Evolutionary conservation across 2,888 invertebrate species (phyloP).

Genomic region (Sminthurinus aureus): DNA sequence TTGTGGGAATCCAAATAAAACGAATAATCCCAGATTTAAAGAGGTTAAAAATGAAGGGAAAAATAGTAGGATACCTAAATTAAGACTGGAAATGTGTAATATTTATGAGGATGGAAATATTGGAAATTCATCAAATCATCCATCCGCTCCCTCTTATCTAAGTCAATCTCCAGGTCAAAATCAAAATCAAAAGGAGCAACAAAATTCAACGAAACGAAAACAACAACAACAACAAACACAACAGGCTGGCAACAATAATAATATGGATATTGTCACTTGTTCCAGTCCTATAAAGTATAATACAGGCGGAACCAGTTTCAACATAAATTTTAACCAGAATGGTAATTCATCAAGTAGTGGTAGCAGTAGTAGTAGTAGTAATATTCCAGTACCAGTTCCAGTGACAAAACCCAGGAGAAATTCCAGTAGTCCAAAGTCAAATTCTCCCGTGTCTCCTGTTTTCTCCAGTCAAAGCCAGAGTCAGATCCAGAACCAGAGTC

Average conservation of each 20-base stretch:
- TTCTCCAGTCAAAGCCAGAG: background rate
- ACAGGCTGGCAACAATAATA: constrained; percentile 4
- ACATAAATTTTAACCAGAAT: background rate
- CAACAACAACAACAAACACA: background rate
- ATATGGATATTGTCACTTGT: background rate
- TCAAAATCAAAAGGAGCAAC: background rate
- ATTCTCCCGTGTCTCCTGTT: background rate
- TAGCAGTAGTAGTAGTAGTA: constrained; percentile 18
- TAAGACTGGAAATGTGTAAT: constrained; percentile 45
- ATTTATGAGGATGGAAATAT: constrained; percentile 51
- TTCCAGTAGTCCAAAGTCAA: background rate
- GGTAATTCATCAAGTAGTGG: background rate
- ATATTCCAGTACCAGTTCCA: constrained; percentile 18
- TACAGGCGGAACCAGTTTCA: background rate
- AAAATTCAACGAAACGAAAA: no score
- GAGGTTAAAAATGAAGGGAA: constrained; percentile 16
- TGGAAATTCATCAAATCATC: no score
- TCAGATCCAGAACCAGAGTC: background rate
- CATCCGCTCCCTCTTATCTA: constrained; percentile 7
- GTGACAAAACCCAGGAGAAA: constrained; percentile 27
- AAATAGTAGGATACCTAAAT: constrained; percentile 27
- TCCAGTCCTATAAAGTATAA: background rate
- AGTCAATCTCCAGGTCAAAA: constrained; percentile 26
- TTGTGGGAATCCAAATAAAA: constrained; percentile 20
- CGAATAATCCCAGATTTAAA: constrained; percentile 30